Evolutionary conservation across 2,797 vertebrate genomes (phyloP), one percentile per base, ranked within the genome.

Genomic region (Gobionotothen gibberifrons): DNA sequence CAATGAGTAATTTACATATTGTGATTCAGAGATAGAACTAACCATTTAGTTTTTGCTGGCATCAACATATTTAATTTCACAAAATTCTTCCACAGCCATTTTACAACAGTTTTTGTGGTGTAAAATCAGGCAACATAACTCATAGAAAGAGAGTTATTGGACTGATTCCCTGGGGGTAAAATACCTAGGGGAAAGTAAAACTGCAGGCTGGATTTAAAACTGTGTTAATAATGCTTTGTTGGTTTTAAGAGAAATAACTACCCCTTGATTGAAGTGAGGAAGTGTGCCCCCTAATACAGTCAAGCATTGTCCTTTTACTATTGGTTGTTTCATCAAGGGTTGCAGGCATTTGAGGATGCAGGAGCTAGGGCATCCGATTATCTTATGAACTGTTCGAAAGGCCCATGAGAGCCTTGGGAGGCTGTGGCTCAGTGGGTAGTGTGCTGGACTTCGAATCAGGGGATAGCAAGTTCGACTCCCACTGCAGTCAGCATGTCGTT

Each of bases 11-110:
- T 64, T 53, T 40, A 21, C 15, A 47, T 14, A 67, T 49, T 21
- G 3, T 46, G 32, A 42, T 48, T 32, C 58, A 62, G 69, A 61
- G 48, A 39, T 9, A 43, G 40, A 61, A 13, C 16, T 61, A 44
- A 17, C 5, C 8, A 17, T 32, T 21, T 43, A 9, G 39, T 52
- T 22, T 12, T 7, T 49, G 3, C 22, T 64, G 36, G 57, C 60
- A 64, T 49, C 43, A 46, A 29, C 2, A 19, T 36, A 44, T n/a
- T 22, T 19, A 3, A 19, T 19, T 39, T 39, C 5, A 17, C 8
- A 17, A 36, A 56, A 39, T 3, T 58, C 15, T 8, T n/a, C 7
- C 47, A 52, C 5, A 43, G 9, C 13, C 10, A 16, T 36, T 11
- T 36, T 21, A 21, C 13, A 39, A 3, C 3, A 55, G 39, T 46